These are phyloP conservation scores for Meleagris gallopavo DNA, from an alignment of 2,113 vertebrate species.

Conservation along the genomic window DNA sequence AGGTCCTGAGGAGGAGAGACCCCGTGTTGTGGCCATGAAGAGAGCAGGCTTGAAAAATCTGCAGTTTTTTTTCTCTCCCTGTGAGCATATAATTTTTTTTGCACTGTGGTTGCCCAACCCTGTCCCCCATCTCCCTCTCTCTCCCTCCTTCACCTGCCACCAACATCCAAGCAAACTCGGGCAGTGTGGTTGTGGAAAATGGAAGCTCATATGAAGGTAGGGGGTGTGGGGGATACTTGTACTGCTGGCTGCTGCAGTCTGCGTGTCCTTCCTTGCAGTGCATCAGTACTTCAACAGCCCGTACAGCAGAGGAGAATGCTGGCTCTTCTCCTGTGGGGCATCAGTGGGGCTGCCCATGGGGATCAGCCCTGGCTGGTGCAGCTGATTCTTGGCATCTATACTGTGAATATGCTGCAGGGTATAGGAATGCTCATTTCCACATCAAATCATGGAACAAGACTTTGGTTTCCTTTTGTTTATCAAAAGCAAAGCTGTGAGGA, in stretches of 20 bases:
- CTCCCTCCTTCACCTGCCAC: background rate
- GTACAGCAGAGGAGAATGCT: background rate
- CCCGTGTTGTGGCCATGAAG: background rate
- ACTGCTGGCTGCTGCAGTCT: background rate
- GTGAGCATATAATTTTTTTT: background rate
- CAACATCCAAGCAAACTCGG: background rate
- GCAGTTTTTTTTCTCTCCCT: background rate
- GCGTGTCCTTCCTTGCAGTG: background rate
- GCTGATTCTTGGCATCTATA: background rate
- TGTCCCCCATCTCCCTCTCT: background rate
- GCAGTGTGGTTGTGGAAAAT: background rate
- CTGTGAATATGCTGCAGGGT: background rate
- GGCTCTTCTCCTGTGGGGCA: background rate
- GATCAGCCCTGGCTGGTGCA: background rate
- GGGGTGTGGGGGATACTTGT: background rate
- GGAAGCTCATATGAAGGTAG: background rate
- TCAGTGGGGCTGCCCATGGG: rapidly evolving
- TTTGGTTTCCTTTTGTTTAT: background rate
- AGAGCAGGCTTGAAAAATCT: background rate
- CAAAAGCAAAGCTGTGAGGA: background rate
- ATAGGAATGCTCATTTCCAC: background rate
- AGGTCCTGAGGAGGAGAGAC: background rate
- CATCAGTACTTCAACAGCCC: background rate
- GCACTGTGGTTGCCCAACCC: background rate
- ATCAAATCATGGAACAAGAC: background rate